phyloP scores from a whole-genome alignment of 1,140 invertebrate species.

The Aphis gossypii region DNA sequence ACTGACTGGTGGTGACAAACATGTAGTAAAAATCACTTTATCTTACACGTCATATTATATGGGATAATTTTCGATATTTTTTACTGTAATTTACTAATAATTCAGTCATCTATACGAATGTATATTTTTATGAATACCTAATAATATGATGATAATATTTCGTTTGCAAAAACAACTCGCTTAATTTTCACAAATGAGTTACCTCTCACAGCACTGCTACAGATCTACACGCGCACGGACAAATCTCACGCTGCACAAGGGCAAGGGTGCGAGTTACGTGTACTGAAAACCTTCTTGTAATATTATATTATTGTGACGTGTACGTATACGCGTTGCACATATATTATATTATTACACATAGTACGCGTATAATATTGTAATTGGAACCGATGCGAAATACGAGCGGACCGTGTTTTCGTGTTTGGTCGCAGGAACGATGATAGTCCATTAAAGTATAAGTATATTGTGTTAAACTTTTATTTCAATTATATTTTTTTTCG shows the following conservation, averaged over 20 bases:
- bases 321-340: not conserved
- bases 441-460: not conserved
- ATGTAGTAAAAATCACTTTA: no score
- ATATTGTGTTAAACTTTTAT: not conserved
- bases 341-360: not conserved
- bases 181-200: not conserved
- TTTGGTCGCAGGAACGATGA: not conserved
- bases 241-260: not conserved
- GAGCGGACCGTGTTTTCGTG: not conserved
- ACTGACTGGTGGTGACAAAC: no score
- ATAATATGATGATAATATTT: not conserved
- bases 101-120: not conserved
- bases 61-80: no score
- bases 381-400: constrained; percentile 7
- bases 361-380: not conserved
- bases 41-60: no score
- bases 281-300: not conserved
- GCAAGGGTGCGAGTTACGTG: not conserved
- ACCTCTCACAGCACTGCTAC: not conserved
- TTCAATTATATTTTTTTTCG: not conserved
- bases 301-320: not conserved
- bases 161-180: not conserved
- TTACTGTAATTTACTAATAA: no score
- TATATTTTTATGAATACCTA: not conserved
- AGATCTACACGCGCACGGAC: not conserved